Conservation (phyloP, 1,140 invertebrate species). For the Leptinotarsa texana region DNA sequence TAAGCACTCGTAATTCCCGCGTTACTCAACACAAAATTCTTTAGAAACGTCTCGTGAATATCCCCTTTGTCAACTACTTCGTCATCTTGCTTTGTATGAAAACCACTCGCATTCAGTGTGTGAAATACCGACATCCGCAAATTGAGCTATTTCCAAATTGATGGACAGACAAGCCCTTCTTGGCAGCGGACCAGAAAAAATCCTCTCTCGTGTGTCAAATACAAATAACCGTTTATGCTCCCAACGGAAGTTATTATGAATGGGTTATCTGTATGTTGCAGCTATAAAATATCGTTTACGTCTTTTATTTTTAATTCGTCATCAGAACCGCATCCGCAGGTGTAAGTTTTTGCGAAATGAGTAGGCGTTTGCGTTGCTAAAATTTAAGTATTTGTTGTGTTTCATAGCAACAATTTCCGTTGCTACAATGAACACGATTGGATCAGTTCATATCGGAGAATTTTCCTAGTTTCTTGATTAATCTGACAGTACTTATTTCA, state of each 20-base stretch:
- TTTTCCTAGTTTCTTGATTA: too few relatives aligned
- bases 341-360: not conserved
- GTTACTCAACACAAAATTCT: too few relatives aligned
- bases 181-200: not conserved
- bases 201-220: not conserved
- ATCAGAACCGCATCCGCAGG: not conserved
- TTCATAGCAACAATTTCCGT: too few relatives aligned
- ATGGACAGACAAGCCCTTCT: not conserved
- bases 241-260: constrained; percentile 4
- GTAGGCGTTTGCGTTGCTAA: too few relatives aligned
- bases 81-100: too few relatives aligned
- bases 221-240: constrained; percentile 1
- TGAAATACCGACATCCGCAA: constrained; percentile 5
- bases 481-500: too few relatives aligned
- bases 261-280: not conserved
- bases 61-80: too few relatives aligned
- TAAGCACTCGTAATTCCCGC: too few relatives aligned
- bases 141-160: constrained; percentile 1
- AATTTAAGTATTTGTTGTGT: too few relatives aligned
- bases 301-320: not conserved
- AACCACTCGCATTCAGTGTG: not conserved
- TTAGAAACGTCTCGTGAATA: too few relatives aligned
- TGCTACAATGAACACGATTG: too few relatives aligned
- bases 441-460: too few relatives aligned
- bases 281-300: constrained; percentile 5